phyloP scores from a whole-genome alignment of 1,140 invertebrate genomes.

The Plectus sambesii region DNA sequence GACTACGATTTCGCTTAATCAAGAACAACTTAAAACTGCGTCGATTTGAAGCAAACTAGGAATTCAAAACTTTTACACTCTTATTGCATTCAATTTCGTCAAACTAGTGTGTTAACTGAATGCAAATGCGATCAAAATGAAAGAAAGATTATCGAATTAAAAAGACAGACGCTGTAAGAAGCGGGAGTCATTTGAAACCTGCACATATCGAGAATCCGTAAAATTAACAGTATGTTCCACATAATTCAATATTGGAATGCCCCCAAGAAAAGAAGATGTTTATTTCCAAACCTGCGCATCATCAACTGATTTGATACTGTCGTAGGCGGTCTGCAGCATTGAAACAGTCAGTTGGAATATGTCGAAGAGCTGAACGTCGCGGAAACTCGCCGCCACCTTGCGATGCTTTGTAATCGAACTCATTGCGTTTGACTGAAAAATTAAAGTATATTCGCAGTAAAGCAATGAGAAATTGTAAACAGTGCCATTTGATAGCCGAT shows the following conservation, averaged over 20 bases:
- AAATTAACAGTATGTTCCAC: slow-evolving; percentile 7
- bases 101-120: slow-evolving; percentile 62
- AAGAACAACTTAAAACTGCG: no score
- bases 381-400: slow-evolving; percentile 91
- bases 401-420: slow-evolving; percentile 83
- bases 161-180: slow-evolving; percentile 1
- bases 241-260: no score
- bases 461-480: no score
- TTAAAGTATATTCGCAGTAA: no score
- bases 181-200: no score
- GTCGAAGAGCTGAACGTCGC: slow-evolving; percentile 87
- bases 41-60: no score
- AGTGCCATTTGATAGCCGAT: no score
- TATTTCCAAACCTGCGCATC: no score
- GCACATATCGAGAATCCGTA: slow-evolving; percentile 16
- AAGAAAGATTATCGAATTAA: slow-evolving; percentile 5
- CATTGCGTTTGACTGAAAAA: slow-evolving; percentile 67
- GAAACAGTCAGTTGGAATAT: slow-evolving; percentile 88
- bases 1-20: no score
- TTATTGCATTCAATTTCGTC: no score
- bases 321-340: slow-evolving; percentile 68
- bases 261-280: no score
- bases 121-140: slow-evolving; percentile 32
- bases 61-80: no score
- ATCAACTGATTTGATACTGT: slow-evolving; percentile 4